A percentile compares a stretch with the other conserved stretches of the same genome.
These are phyloP conservation scores for Esperia sulphurella DNA, from an alignment of 2,888 invertebrate genomes.

Conservation along the genomic window DNA sequence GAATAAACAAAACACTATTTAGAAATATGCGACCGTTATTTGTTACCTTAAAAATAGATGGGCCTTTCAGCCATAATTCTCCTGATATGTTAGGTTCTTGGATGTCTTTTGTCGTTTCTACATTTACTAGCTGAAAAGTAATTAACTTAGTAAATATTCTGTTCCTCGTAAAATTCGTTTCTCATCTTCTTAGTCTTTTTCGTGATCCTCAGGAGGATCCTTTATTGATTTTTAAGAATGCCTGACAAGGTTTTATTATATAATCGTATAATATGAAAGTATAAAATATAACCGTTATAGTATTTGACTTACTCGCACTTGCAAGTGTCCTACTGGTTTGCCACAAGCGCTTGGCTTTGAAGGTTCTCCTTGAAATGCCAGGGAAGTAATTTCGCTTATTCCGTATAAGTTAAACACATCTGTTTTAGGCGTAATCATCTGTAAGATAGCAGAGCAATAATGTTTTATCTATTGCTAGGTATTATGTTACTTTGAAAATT, in stretches of 20 bases:
- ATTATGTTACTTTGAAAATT: not conserved
- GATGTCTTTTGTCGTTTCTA: conserved; percentile 42
- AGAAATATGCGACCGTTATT: no score
- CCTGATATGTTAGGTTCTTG: conserved; percentile 52
- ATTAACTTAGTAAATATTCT: no score
- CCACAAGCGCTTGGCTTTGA: conserved; percentile 35
- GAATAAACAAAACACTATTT: no score
- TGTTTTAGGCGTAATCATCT: conserved; percentile 44
- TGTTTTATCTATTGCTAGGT: conserved; percentile 6
- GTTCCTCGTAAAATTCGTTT: no score
- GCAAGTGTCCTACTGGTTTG: conserved; percentile 35
- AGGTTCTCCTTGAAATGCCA: conserved; percentile 31
- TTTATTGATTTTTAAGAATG: no score
- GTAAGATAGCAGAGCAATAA: conserved; percentile 17
- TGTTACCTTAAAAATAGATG: conserved; percentile 40
- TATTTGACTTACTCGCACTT: conserved; percentile 40
- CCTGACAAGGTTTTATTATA: no score
- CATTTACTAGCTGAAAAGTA: conserved; percentile 51
- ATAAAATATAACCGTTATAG: no score
- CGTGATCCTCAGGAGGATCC: no score
- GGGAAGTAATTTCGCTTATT: conserved; percentile 49
- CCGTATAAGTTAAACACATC: conserved; percentile 46
- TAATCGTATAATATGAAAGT: no score
- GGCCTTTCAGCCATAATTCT: conserved; percentile 62
- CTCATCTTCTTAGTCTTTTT: no score